phyloP scores from a whole-genome alignment of 2,113 vertebrate species.

The Aldabrachelys gigantea region DNA sequence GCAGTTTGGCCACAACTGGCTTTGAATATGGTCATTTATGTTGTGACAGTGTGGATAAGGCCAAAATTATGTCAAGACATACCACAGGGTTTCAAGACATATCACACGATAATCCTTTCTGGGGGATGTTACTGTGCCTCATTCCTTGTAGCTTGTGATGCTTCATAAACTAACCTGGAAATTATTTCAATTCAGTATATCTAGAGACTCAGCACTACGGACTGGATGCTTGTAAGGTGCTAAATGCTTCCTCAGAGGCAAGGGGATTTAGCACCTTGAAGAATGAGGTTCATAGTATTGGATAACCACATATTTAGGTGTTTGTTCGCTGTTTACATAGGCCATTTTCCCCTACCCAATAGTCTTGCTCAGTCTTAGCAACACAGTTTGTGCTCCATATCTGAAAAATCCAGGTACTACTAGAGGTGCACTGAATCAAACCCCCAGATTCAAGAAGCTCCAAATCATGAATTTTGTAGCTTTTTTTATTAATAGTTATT shows the following conservation, averaged over 20 bases:
- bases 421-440: neutral
- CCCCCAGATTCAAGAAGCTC: rapidly evolving
- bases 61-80: neutral
- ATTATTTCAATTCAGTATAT: neutral
- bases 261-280: neutral
- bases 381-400: neutral
- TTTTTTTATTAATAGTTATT: neutral
- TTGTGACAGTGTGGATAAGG: neutral
- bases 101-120: neutral
- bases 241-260: neutral
- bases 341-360: neutral
- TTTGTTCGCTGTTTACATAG: neutral
- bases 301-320: neutral
- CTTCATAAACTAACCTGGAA: neutral
- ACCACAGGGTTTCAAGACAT: neutral
- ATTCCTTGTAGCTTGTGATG: neutral
- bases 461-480: neutral
- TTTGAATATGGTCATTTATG: neutral
- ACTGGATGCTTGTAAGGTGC: neutral
- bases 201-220: neutral
- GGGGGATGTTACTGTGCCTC: neutral
- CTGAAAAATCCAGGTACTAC: neutral
- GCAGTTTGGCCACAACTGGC: neutral
- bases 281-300: neutral
- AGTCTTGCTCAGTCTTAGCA: neutral